A percentile compares a stretch with the other conserved stretches of the same genome.
phyloP scores from a whole-genome alignment of 1,140 invertebrate genomes.

The Drosophila paulistorum region DNA sequence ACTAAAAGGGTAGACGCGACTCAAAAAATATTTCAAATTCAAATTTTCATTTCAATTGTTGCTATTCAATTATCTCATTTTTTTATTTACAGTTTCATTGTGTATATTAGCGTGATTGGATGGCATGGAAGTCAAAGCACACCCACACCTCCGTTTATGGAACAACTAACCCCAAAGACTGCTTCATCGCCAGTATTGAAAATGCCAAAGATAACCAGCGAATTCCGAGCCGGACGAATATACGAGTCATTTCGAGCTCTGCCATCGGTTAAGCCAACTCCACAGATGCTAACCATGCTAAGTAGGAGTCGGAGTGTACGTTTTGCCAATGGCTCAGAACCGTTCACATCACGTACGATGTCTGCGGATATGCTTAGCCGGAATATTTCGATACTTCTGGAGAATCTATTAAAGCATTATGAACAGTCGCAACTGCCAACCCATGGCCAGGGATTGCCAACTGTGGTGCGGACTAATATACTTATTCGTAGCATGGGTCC shows the following conservation, averaged over 20 bases:
- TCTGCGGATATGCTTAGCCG: conserved; percentile 89
- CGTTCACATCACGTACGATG: conserved; percentile 81
- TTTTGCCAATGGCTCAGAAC: conserved; percentile 21
- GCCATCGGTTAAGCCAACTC: conserved; percentile 1
- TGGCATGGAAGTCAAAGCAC: conserved; percentile 15
- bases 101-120: conserved; percentile 20
- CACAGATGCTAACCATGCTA: not conserved
- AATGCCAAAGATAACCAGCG: conserved; percentile 58
- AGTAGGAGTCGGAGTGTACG: conserved; percentile 20
- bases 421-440: conserved; percentile 95
- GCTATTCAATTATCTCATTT: not conserved
- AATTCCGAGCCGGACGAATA: conserved; percentile 66
- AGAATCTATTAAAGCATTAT: conserved; percentile 94
- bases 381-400: conserved; percentile 92
- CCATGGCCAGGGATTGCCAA: conserved; percentile 91
- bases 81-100: conserved; percentile 20
- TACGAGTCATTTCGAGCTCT: conserved; percentile 67
- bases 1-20: too few relatives aligned
- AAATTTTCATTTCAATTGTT: too few relatives aligned
- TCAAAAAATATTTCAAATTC: too few relatives aligned
- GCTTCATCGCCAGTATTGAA: not conserved
- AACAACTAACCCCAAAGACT: not conserved
- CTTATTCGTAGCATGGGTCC: conserved; percentile 97
- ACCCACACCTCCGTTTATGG: conserved; percentile 7
- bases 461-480: conserved; percentile 95